Evolutionary conservation across 2,888 invertebrate genomes (phyloP), one percentile per base, ranked within the genome.

Genomic region (Scaptomyza caliginosa): DNA sequence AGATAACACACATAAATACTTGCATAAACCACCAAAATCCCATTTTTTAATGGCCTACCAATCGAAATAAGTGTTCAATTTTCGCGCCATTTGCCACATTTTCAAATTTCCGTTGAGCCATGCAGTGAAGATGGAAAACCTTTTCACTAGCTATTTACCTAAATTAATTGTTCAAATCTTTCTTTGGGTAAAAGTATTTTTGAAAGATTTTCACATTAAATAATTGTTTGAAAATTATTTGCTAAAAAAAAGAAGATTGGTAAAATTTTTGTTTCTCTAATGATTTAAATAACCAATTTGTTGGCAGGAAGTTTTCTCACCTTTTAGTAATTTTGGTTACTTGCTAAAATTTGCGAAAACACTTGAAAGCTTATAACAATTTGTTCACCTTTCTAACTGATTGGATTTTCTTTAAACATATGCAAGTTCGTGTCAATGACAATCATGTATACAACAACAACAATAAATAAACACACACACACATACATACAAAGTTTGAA

Each of bases 361-460:
- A 19, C 6, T 39, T 2, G 10, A n/a, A 46, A 4, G 19, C 13
- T 39, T n/a, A 39, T 10, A 36, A 11, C 38, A 39, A 32, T 13
- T 46, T 30, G 19, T 32, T 32, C 13, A 13, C 10, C 30, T 32
- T 32, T 46, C 21, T 13, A 19, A 10, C 13, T 32, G 30, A 45
- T 45, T 45, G 28, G 32, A 32, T 21, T 46, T 32, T 32, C 32
- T 32, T 4, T n/a, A 11, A 46, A 13, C 21, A 21, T 32, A 46
- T 46, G 46, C 30, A 30, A 32, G 54, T 36, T 57, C 57, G 59
- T 57, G 59, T 59, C 45, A 30, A 45, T 46, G 17, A 17, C 45
- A 45, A 46, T 24, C 30, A 45, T 39, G 30, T 38, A 19, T 34
- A 34, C 11, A 34, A 8, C 13, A 6, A 45, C 5, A 5, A 19